Evolutionary conservation across 30 jellyfish, hydroid and myxozoan genomes (phyloP).

Genomic region (Phacellophora camtschatica): DNA sequence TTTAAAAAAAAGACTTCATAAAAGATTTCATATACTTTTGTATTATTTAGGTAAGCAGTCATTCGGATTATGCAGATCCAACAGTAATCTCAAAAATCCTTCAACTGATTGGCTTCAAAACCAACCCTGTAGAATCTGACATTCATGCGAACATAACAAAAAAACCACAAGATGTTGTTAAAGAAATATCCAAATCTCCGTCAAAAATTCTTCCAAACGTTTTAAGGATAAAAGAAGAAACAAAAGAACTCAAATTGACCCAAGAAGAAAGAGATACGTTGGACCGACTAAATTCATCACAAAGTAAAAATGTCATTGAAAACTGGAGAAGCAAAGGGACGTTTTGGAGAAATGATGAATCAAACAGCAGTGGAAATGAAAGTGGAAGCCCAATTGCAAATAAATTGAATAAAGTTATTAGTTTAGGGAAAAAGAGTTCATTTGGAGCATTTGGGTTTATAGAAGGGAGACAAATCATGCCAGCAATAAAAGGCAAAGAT

Average conservation of each 20-base stretch:
- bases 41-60: constrained; percentile 39
- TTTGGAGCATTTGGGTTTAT: no score
- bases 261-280: constrained; percentile 58
- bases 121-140: constrained; percentile 26
- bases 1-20: no score
- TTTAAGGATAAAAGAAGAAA: background rate
- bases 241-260: constrained; percentile 24
- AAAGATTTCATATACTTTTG: no score
- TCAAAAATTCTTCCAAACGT: constrained; percentile 18
- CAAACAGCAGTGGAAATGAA: background rate
- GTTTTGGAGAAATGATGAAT: constrained; percentile 22
- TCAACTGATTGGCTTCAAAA: constrained; percentile 27
- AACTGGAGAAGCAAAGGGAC: constrained; percentile 3
- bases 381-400: background rate
- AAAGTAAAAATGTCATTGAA: constrained; percentile 9
- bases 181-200: constrained; percentile 29
- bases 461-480: no score
- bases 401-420: no score
- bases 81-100: constrained; percentile 14
- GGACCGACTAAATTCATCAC: constrained; percentile 37
- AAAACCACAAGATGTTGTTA: constrained; percentile 42
- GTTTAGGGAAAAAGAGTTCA: no score
- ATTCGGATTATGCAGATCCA: constrained; percentile 67
- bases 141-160: background rate
- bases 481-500: no score